Evolutionary conservation across 2,113 vertebrate genomes (phyloP).

Genomic region (Lichenostomus cassidix): DNA sequence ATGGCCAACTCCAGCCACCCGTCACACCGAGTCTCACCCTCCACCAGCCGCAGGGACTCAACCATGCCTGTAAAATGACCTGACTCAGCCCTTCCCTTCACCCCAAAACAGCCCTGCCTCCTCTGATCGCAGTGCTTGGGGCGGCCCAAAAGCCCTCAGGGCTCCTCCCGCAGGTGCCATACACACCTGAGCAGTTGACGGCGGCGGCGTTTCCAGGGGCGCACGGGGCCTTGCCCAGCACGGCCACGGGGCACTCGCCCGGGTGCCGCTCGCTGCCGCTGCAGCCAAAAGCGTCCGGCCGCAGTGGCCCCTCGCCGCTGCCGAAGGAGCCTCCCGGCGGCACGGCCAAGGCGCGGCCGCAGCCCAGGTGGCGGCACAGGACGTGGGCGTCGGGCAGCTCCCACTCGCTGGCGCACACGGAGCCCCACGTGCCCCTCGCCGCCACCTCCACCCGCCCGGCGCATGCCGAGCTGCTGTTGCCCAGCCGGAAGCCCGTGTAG

Average conservation of each 20-base stretch:
- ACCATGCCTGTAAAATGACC: background rate
- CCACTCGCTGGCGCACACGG: background rate
- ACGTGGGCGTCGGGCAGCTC: background rate
- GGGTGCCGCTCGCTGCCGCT: background rate
- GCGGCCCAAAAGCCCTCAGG: accelerated
- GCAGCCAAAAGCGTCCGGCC: background rate
- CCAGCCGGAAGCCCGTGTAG: background rate
- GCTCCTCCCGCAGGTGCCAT: accelerated
- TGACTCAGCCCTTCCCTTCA: background rate
- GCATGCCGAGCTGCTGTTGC: background rate
- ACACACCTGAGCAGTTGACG: background rate
- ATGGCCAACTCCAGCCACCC: background rate
- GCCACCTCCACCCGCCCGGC: background rate
- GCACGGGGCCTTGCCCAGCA: background rate
- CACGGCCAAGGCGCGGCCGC: background rate
- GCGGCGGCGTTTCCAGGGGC: background rate
- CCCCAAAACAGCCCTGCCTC: accelerated
- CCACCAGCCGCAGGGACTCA: background rate
- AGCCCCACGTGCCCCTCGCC: background rate
- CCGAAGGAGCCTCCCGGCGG: background rate
- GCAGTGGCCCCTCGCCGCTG: background rate
- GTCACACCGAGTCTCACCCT: accelerated
- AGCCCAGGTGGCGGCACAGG: conserved; percentile 5
- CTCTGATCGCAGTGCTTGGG: accelerated
- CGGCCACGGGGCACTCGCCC: background rate